phyloP scores from a whole-genome alignment of 2,113 vertebrate species.

The Ia io region DNA sequence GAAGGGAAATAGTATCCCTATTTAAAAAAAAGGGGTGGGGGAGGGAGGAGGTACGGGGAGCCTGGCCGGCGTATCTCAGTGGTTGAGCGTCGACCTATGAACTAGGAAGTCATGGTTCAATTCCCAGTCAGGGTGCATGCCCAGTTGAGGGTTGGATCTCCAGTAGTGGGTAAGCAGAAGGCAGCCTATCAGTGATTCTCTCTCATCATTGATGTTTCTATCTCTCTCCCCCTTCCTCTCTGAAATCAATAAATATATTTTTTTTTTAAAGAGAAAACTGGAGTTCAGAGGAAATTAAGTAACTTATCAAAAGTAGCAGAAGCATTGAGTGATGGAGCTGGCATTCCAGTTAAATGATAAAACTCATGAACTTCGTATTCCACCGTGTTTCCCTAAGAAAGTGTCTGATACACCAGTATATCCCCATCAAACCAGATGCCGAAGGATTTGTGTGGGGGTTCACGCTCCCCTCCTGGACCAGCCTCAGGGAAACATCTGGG shows the following conservation, averaged over 20 bases:
- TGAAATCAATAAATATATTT: not conserved
- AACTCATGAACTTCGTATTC: rapidly evolving
- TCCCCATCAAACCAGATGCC: not conserved
- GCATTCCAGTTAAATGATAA: rapidly evolving
- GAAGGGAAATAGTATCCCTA: not conserved
- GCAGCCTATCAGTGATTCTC: not conserved
- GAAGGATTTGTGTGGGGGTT: rapidly evolving
- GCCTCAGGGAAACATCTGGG: not conserved
- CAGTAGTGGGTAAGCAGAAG: not conserved
- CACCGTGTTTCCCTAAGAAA: too few species aligned
- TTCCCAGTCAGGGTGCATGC: too few species aligned
- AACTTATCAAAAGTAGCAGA: not conserved
- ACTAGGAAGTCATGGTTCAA: not conserved
- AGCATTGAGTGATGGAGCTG: not conserved
- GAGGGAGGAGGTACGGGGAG: rapidly evolving
- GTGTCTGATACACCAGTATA: rapidly evolving
- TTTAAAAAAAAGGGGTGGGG: too few species aligned
- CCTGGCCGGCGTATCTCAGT: not conserved
- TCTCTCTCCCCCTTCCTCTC: not conserved
- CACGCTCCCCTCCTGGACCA: not conserved
- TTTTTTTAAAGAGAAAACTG: not conserved
- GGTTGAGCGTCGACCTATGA: not conserved
- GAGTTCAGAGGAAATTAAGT: not conserved
- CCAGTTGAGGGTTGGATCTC: not conserved
- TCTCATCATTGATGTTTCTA: not conserved